Evolutionary conservation across 2,888 invertebrate species (phyloP).

Genomic region (Rotaria sp.): DNA sequence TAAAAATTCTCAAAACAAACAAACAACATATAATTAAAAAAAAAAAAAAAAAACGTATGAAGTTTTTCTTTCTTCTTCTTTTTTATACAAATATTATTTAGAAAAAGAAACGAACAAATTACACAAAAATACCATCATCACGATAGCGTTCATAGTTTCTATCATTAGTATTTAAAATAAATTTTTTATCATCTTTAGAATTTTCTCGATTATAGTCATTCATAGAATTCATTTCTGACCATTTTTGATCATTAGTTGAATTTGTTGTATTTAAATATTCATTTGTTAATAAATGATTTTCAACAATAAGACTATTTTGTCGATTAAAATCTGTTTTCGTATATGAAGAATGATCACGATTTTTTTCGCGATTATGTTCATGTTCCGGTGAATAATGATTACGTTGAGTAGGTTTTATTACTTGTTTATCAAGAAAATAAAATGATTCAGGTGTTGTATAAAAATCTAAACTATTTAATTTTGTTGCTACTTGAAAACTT

Average conservation of each 20-base stretch:
- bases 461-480: background rate
- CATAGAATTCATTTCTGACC: background rate
- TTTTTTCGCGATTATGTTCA: background rate
- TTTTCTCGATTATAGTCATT: background rate
- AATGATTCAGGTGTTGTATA: background rate
- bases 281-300: background rate
- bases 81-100: background rate
- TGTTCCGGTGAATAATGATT: background rate
- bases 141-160: background rate
- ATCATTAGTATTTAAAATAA: background rate
- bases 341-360: background rate
- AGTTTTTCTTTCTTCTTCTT: background rate
- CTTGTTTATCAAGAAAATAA: background rate
- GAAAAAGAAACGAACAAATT: background rate
- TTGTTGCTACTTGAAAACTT: slow-evolving; percentile 20
- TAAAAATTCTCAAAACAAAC: background rate
- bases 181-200: background rate
- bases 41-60: background rate
- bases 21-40: background rate
- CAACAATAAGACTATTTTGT: background rate
- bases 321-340: background rate
- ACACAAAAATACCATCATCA: background rate
- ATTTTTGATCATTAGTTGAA: background rate
- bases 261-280: background rate
- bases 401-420: background rate